Base-by-base conservation (phyloP, 2,888 invertebrate species). In the Sesia apiformis region DNA sequence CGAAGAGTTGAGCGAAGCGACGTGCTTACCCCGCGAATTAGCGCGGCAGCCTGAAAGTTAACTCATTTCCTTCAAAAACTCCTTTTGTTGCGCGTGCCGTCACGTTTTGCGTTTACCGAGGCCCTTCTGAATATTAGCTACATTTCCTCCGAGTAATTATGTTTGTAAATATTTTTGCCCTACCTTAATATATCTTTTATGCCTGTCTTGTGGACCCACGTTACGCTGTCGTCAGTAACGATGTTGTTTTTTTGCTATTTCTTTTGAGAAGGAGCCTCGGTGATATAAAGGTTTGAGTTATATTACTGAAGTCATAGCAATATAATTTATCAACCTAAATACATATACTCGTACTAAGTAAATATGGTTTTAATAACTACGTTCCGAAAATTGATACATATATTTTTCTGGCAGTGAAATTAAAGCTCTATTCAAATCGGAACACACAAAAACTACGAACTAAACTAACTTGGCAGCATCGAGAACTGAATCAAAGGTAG, bases 21-120 rank as follows among this genome's bases (percentile, higher is more conserved):
- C 38, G 42, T 43, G 42, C 23, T 8, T n/a, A 8, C 23, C n/a
- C 8, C 46, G 46, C n/a, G 46, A 46, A 46, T 46, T 46, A 74
- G 70, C 70, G 63, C 62, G 63, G 58, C 66, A 66, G 69, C 66
- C 69, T 57, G 61, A 78, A 84, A 84, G 80, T 84, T 84, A 80
- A 72, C 78, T 81, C 78, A 83, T 82, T 84, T 84, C 82, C 82
- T 77, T 78, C 72, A 77, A 75, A 77, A 81, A 79, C 76, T 81
- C 77, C 72, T 69, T 74, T 75, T 75, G 77, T 76, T 76, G 38
- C 50, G 23, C 6, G 38, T 68, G 46, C 58, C 62, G 73, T 72
- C 80, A 83, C 81, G 83, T 80, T 50, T 57, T 70, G 60, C 65
- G 61, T 71, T 72, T 74, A 72, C 72, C 73, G 70, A 67, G 62